Conservation (phyloP, 2,888 invertebrate genomes). For the Tinea semifulvella region DNA sequence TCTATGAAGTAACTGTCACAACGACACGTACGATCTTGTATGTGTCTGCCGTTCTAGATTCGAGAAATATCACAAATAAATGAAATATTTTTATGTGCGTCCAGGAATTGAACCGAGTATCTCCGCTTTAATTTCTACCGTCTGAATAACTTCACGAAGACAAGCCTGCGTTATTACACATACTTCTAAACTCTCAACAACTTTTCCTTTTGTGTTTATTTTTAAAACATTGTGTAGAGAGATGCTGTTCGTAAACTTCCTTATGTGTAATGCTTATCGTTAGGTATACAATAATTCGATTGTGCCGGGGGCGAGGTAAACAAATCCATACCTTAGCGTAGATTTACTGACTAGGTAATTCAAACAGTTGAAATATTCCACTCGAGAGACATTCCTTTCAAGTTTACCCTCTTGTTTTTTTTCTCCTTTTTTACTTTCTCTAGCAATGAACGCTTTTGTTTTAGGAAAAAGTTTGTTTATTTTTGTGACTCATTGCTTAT, state of each 20-base stretch:
- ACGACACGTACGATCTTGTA: too few species aligned
- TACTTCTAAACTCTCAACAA: too few species aligned
- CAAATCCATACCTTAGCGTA: constrained; percentile 12
- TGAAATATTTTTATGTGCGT: too few species aligned
- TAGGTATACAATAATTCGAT: constrained; percentile 10
- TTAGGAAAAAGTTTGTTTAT: constrained; percentile 11
- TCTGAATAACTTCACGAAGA: too few species aligned
- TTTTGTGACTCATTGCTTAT: constrained; percentile 17
- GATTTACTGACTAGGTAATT: constrained; percentile 15
- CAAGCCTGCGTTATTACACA: too few species aligned
- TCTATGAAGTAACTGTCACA: too few species aligned
- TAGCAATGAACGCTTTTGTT: constrained; percentile 14
- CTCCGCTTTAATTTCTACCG: too few species aligned
- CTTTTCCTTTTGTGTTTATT: too few species aligned
- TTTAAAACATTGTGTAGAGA: too few species aligned
- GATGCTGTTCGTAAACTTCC: background rate
- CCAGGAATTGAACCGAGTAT: too few species aligned
- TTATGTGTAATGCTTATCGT: constrained; percentile 2
- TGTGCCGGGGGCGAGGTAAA: background rate
- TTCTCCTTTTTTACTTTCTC: constrained; percentile 17
- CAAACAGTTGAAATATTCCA: constrained; percentile 15
- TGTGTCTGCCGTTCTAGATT: too few species aligned
- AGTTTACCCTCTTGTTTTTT: constrained; percentile 11
- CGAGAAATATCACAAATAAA: too few species aligned
- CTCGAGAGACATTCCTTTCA: constrained; percentile 15